Percentiles rank a stretch among this genome's conserved stretches.
Evolutionary conservation across 1,140 invertebrate genomes (phyloP).

Genomic region (Drosophila pectinifera): DNA sequence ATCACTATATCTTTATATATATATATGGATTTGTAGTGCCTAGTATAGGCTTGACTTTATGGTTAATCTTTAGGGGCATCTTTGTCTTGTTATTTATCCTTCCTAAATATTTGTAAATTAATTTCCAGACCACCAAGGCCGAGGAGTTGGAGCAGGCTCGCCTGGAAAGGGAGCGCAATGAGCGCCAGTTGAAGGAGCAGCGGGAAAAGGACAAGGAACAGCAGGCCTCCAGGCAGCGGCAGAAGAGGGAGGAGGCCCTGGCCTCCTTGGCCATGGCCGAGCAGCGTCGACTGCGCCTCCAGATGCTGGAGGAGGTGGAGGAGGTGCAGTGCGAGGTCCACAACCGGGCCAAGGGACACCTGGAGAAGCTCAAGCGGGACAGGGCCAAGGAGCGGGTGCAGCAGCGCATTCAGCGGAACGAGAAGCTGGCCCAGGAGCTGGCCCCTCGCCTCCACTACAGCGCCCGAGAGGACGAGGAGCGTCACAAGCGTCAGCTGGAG

Average conservation of each 20-base stretch:
- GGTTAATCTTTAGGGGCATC: too few species aligned
- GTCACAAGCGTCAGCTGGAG: constrained; percentile 48
- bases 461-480: constrained; percentile 56
- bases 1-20: not conserved
- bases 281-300: constrained; percentile 55
- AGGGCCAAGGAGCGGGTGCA: constrained; percentile 45
- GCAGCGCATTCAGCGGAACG: constrained; percentile 50
- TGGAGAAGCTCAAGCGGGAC: constrained; percentile 59
- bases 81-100: not conserved
- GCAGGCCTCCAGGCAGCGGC: constrained; percentile 37
- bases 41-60: not conserved
- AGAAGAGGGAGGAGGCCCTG: constrained; percentile 59
- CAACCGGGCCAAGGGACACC: constrained; percentile 59
- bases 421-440: constrained; percentile 51
- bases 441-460: constrained; percentile 68
- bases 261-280: constrained; percentile 74
- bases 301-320: constrained; percentile 70
- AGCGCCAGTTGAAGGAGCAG: constrained; percentile 51
- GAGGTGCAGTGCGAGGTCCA: constrained; percentile 66
- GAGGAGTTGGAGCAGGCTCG: constrained; percentile 34
- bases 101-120: too few species aligned
- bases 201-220: constrained; percentile 46
- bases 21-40: not conserved
- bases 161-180: constrained; percentile 44
- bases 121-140: constrained; percentile 36